These are phyloP conservation scores for Plodia interpunctella DNA, from an alignment of 1,140 invertebrate genomes.

Conservation along the genomic window DNA sequence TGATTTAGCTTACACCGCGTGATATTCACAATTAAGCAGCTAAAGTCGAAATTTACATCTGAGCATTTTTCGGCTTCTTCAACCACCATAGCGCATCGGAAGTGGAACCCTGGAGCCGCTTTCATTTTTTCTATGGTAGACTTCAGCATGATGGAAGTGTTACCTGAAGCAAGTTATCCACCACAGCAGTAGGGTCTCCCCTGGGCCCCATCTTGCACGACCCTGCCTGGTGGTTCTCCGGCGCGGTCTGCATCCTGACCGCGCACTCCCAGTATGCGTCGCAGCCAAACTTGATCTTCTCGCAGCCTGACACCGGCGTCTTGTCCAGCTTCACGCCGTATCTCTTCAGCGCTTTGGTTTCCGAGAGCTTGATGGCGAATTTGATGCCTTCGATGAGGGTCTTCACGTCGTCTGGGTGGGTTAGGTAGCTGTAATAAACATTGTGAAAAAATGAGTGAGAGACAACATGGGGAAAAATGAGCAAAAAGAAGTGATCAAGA, in stretches of 20 bases:
- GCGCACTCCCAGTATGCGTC: conserved; percentile 91
- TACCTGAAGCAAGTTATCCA: conserved; percentile 82
- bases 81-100: no score
- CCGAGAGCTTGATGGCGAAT: conserved; percentile 82
- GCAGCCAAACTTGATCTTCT: conserved; percentile 83
- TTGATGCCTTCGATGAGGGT: conserved; percentile 86
- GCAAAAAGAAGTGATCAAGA: no score
- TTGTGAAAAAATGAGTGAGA: not conserved
- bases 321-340: conserved; percentile 85
- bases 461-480: no score
- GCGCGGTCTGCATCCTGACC: conserved; percentile 83
- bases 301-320: conserved; percentile 84
- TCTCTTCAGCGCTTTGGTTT: conserved; percentile 82
- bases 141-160: no score
- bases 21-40: no score
- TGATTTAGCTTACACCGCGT: no score
- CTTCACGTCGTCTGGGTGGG: conserved; percentile 81
- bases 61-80: no score
- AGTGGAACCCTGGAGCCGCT: no score
- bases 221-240: conserved; percentile 91
- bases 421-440: conserved; percentile 55
- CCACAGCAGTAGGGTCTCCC: conserved; percentile 82
- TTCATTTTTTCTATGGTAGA: no score
- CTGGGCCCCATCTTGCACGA: conserved; percentile 88
- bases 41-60: no score